Evolutionary conservation across 2,113 vertebrate species (phyloP), one percentile per base, ranked within the genome.

Genomic region (Neolamprologus sp.): DNA sequence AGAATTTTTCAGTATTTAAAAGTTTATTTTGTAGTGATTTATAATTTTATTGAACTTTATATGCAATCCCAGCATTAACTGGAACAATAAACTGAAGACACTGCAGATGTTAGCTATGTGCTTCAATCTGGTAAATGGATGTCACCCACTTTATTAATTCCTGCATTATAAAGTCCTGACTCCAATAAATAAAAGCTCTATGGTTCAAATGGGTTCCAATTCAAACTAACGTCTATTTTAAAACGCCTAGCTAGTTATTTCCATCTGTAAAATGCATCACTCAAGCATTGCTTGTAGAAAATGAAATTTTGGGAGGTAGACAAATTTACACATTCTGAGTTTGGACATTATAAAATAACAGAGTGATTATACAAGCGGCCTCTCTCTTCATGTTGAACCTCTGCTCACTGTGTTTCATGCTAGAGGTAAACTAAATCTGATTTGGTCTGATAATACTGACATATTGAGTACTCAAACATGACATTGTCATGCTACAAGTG

Each of bases 241-340:
- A 33, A 30, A 60, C 0, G 0, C 7, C 60, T 37, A 65, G 30
- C 60, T 65, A 7, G 10, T 65, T 37, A 0, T 40, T 40, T 4
- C 0, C 19, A 40, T 68, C n/a, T 68, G 63, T 68, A 68, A 68
- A 68, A 68, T 68, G 33, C 30, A 65, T 37, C 30, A 65, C 60
- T 68, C 7, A 68, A 40, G 63, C 11, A 68, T 8, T 40, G 19
- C 33, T 37, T 0, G 19, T 65, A 65, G 60, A 37, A 65, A 65
- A 21, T 65, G 7, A 37, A 13, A 65, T 65, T 68, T 68, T 68
- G 28, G 28, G 28, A 33, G 9, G 58, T 11, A 63, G 58, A 63
- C 0, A 3, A 63, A 63, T 63, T 65, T 21, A 65, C 33, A 65
- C 60, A 37, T 65, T 65, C 60, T 65, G 33, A 68, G 33, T 68